A percentile compares a stretch with the other conserved stretches of the same genome.
These are phyloP conservation scores for Antheraea mylitta DNA, from an alignment of 1,140 invertebrate genomes.

Conservation along the genomic window DNA sequence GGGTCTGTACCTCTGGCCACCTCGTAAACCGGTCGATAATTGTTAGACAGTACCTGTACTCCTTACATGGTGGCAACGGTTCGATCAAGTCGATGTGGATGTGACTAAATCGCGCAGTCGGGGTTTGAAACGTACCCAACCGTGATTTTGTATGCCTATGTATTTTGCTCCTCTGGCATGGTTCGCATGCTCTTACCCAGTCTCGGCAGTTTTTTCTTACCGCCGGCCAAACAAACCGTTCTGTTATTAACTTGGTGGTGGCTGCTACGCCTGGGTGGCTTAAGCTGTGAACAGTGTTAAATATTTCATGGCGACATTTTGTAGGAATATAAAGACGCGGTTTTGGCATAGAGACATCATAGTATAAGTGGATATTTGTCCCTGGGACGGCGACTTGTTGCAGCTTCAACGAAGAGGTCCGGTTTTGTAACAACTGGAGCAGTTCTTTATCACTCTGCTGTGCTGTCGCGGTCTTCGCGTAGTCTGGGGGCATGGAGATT, in stretches of 20 bases:
- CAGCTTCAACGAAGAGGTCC: neutral
- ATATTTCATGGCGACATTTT: neutral
- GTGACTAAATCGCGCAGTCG: neutral
- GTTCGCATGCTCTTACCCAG: neutral
- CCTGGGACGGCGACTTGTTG: neutral
- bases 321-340: neutral
- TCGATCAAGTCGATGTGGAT: conserved; percentile 3
- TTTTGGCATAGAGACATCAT: neutral
- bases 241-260: neutral
- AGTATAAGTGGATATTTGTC: neutral
- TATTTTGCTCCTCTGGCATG: neutral
- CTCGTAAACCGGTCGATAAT: neutral
- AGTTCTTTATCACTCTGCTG: neutral
- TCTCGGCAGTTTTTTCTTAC: conserved; percentile 1
- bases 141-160: neutral
- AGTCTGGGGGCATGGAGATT: neutral
- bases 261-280: conserved; percentile 2
- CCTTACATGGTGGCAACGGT: neutral
- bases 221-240: neutral
- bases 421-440: neutral
- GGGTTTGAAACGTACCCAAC: neutral
- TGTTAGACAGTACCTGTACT: conserved; percentile 6
- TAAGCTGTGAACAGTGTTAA: neutral
- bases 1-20: conserved; percentile 1
- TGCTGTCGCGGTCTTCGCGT: neutral